A percentile compares a stretch with the other conserved stretches of the same genome.
phyloP scores from a whole-genome alignment of 1,140 invertebrate species.

The Sminthurinus signatus region DNA sequence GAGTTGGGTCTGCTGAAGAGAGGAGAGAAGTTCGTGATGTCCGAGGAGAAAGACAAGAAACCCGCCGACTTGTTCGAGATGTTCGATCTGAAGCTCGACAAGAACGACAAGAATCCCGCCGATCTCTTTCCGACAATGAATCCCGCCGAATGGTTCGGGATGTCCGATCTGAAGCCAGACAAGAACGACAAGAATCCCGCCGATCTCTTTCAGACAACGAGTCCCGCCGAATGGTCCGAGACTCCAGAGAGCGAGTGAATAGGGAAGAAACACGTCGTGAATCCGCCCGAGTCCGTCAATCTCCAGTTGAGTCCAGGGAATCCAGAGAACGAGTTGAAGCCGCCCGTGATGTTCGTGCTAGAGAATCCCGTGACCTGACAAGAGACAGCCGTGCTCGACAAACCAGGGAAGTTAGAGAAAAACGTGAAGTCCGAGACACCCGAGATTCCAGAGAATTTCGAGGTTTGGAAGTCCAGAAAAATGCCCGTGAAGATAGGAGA shows the following conservation, averaged over 20 bases:
- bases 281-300: neutral
- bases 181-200: neutral
- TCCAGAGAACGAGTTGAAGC: conserved; percentile 1
- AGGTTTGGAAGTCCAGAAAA: no score
- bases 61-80: conserved; percentile 16
- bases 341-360: neutral
- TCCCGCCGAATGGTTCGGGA: conserved; percentile 3
- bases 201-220: neutral
- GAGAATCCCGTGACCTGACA: neutral
- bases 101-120: conserved; percentile 10
- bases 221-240: neutral
- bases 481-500: conserved; percentile 6
- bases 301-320: no score
- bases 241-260: neutral
- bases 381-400: neutral
- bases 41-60: neutral
- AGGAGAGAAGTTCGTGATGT: neutral
- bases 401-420: neutral
- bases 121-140: neutral
- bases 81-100: no score
- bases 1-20: no score
- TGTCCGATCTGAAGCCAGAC: neutral
- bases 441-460: no score
- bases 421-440: no score
- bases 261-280: neutral